Evolutionary conservation across 2,797 vertebrate species (phyloP), one percentile per base, ranked within the genome.

Genomic region (Arnoldichthys spilopterus): DNA sequence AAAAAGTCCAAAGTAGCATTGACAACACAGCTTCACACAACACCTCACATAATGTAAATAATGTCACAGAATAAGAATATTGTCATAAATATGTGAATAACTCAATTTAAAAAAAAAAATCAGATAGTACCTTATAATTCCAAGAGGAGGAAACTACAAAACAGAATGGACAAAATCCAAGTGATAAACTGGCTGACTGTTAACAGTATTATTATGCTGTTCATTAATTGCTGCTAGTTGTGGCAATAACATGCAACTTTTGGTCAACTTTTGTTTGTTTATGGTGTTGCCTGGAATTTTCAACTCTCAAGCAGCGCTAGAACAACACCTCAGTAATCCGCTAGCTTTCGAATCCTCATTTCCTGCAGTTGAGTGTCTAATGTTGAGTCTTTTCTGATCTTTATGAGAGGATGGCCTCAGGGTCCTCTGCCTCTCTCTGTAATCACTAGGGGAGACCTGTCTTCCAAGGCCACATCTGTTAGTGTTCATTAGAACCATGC

Each of bases 401-500:
- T 90, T 89, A 89, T 88, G 82, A 88, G 90, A 90, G 85, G 78
- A 82, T 58, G 79, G 82, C 86, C 86, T 82, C 54, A 61, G 81
- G 82, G 82, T 84, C 75, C 83, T 87, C 82, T 83, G 72, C 86
- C 87, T 82, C 84, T 80, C 86, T 90, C 90, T 92, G 86, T 93
- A 92, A 92, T 93, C 87, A 89, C 80, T 83, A 85, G 80, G 85
- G 88, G 88, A 90, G 87, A 79, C 82, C 79, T 89, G 90, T 89
- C 91, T 86, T 90, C 73, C 83, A 89, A 82, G 82, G 86, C 85
- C 90, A 93, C 93, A 94, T 93, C 93, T 94, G 93, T 91, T 86
- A 85, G 89, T 82, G 86, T 90, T 90, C 88, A 93, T 93, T 92
- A 93, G 85, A 73, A 89, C 86, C 85, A 86, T 90, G 88, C 90